These are phyloP conservation scores for pig (Sus scrofa) DNA, from an alignment of 2,113 vertebrate species.

Conservation along the genomic window DNA sequence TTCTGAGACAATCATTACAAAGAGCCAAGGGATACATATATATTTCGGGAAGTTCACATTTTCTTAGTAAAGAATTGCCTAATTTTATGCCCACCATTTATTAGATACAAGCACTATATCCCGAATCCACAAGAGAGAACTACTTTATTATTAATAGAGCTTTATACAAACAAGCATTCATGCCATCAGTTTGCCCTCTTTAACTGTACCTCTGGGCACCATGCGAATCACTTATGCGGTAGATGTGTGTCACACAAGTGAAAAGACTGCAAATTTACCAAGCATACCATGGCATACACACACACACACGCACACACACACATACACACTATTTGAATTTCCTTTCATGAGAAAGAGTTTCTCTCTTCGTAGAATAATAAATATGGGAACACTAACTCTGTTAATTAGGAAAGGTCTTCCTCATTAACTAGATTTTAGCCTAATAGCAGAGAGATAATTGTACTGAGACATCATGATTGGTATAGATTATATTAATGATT, in stretches of 20 bases:
- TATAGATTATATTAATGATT: slow-evolving; percentile 37
- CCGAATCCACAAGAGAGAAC: slow-evolving; percentile 71
- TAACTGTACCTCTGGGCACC: slow-evolving; percentile 79
- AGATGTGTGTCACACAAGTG: slow-evolving; percentile 60
- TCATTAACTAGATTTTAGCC: neutral
- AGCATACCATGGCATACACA: neutral
- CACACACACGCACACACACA: rapidly evolving
- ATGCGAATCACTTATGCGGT: slow-evolving; percentile 83
- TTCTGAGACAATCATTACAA: slow-evolving; percentile 20
- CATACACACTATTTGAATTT: neutral
- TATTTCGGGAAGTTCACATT: neutral
- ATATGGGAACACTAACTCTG: neutral
- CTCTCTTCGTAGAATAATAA: neutral
- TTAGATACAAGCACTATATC: slow-evolving; percentile 66
- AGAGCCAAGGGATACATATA: neutral
- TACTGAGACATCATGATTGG: slow-evolving; percentile 37
- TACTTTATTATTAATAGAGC: slow-evolving; percentile 85
- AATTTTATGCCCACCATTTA: slow-evolving; percentile 68
- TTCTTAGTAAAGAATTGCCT: slow-evolving; percentile 64
- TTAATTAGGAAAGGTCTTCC: neutral
- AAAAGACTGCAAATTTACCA: slow-evolving; percentile 74
- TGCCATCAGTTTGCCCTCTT: slow-evolving; percentile 78
- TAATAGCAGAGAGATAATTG: neutral
- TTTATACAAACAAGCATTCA: slow-evolving; percentile 77
- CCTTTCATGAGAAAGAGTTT: slow-evolving; percentile 40